Percentiles rank a stretch among this genome's conserved stretches.
Conservation (phyloP, 2,113 vertebrate species). For the Anser brachyrhynchus region DNA sequence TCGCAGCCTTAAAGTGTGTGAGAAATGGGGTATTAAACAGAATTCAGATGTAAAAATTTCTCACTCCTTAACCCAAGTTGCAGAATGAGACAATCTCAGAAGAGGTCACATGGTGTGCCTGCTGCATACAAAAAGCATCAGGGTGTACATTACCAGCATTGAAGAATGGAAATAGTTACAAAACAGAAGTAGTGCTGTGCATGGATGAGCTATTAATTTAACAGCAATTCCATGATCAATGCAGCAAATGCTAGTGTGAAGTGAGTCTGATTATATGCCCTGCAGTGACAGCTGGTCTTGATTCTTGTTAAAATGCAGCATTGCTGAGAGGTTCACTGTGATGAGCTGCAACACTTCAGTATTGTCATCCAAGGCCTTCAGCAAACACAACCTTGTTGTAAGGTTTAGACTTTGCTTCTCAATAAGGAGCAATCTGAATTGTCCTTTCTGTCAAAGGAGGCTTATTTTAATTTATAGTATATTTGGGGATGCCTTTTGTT, state of each 20-base stretch:
- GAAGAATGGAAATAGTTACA: neutral
- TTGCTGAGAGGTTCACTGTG: accelerated
- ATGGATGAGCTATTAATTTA: accelerated
- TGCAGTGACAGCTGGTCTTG: neutral
- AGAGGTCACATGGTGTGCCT: accelerated
- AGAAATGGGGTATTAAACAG: neutral
- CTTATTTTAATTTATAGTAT: accelerated
- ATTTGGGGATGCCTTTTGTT: neutral
- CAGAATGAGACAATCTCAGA: neutral
- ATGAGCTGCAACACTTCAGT: neutral
- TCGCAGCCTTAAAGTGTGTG: neutral
- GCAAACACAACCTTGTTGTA: neutral
- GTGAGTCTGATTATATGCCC: accelerated
- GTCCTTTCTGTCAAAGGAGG: neutral
- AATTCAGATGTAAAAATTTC: neutral
- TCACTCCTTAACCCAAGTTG: neutral
- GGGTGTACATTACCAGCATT: neutral
- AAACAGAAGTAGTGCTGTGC: neutral
- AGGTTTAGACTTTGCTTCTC: neutral
- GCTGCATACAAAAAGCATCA: neutral
- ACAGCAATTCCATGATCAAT: accelerated
- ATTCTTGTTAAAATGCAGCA: accelerated
- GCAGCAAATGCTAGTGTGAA: neutral
- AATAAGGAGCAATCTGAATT: neutral
- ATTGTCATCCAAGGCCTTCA: neutral